Evolutionary conservation across 2,797 vertebrate genomes (phyloP).

Genomic region (Poeciliopsis turneri): DNA sequence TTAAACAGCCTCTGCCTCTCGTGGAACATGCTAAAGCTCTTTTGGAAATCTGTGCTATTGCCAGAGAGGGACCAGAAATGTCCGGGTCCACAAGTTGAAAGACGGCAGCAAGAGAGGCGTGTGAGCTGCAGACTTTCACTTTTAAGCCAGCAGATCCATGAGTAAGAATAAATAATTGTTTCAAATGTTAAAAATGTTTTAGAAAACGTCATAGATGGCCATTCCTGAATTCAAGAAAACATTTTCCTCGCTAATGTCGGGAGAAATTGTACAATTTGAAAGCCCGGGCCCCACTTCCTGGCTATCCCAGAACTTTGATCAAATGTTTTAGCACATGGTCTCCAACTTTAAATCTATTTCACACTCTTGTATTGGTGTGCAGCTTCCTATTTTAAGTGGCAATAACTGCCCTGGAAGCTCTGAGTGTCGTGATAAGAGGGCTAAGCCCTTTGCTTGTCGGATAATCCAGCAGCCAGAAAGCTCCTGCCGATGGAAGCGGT

Average conservation of each 20-base stretch:
- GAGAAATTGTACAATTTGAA: background rate
- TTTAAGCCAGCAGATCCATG: background rate
- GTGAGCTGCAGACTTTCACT: background rate
- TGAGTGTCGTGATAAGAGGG: conserved; percentile 74
- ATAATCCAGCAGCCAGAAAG: conserved; percentile 83
- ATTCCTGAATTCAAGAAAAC: background rate
- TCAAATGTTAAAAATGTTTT: background rate
- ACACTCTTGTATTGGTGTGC: conserved; percentile 30
- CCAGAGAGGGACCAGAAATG: background rate
- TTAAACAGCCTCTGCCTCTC: background rate
- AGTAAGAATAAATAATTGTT: background rate
- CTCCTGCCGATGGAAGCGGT: conserved; percentile 82
- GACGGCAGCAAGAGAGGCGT: background rate
- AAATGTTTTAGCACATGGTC: conserved; percentile 30
- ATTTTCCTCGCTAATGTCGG: background rate
- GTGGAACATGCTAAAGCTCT: background rate
- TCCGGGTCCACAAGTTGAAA: background rate
- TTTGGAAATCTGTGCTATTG: background rate
- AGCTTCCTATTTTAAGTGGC: conserved; percentile 70
- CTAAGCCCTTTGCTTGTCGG: conserved; percentile 82
- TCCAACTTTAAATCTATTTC: conserved; percentile 39
- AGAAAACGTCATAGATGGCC: background rate
- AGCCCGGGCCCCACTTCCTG: background rate
- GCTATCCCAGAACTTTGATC: background rate
- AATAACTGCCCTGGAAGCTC: conserved; percentile 65